phyloP scores from a whole-genome alignment of 2,888 invertebrate species.

The Ptychoptera albimana region DNA sequence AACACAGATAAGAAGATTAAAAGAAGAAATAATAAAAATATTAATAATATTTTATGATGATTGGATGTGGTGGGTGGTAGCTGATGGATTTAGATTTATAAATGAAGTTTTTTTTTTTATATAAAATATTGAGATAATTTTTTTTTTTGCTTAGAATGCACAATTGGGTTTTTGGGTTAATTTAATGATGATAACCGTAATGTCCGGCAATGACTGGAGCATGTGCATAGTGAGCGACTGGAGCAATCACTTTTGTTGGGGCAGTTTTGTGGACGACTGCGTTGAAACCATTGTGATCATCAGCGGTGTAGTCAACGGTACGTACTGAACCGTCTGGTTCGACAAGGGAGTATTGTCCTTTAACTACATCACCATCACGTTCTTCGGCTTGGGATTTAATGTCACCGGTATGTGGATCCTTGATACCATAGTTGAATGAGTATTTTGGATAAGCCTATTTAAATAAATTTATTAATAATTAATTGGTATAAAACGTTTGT shows the following conservation, averaged over 20 bases:
- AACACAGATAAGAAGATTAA: too few species aligned
- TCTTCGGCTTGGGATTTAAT: conserved; percentile 52
- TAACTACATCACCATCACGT: conserved; percentile 54
- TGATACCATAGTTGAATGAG: conserved; percentile 51
- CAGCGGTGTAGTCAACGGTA: conserved; percentile 49
- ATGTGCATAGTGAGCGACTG: conserved; percentile 30
- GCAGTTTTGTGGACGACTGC: conserved; percentile 50
- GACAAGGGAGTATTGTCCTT: conserved; percentile 43
- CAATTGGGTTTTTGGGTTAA: conserved; percentile 10
- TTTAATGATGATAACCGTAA: conserved; percentile 17
- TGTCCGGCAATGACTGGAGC: conserved; percentile 23
- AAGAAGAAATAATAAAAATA: too few species aligned
- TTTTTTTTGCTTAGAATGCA: too few species aligned
- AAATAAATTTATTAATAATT: background rate
- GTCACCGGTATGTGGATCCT: conserved; percentile 56
- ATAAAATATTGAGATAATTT: too few species aligned
- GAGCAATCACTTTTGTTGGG: conserved; percentile 33
- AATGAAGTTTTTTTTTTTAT: too few species aligned
- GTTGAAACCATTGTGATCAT: conserved; percentile 54
- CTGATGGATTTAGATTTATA: background rate
- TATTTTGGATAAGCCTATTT: conserved; percentile 49
- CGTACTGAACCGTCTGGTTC: conserved; percentile 34
- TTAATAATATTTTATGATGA: too few species aligned
- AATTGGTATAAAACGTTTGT: background rate
- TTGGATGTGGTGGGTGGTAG: background rate